Base-by-base conservation (phyloP, 2,797 vertebrate species). In the Sebastes cheni region DNA sequence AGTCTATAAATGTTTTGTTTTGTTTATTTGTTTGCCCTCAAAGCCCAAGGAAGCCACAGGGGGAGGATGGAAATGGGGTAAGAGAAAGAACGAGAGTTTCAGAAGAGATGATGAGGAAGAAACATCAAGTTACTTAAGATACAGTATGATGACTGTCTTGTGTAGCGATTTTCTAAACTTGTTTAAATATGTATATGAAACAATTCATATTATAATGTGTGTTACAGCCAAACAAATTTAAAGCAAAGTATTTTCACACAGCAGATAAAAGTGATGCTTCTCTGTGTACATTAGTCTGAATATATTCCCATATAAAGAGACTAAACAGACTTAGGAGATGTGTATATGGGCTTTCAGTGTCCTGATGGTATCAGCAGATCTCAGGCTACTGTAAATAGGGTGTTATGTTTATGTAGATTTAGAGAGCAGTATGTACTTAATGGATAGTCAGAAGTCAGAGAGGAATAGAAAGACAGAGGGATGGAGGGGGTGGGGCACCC, bases 1-100 rank as follows among this genome's bases (percentile, higher is more conserved):
- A 93, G 84, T 93, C 88, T 91, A 94, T 92, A 91, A 92, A 94
- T 93, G 92, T 94, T 93, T 93, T 95, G 89, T 92, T 94, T 92
- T 91, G 91, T 93, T 91, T 94, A 91, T 93, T 93, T 93, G 91
- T 93, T 93, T 90, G 89, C 89, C 90, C 91, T 93, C 79, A 89
- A 91, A 92, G 89, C 91, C 87, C 67, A 68, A 85, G 80, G 75
- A 92, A 91, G 84, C 90, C 86, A 88, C 85, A 68, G 88, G 92
- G 89, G 87, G 82, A 91, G 86, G 82, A 80, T 61, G 74, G 73
- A 90, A 90, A 93, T 84, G 83, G 67, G 29, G 60, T 54, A 81
- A 65, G 66, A 85, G 56, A 75, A 82, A 85, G 76, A 89, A 73
- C 18, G 23, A 83, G 56, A 67, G 75, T 80, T 82, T 84, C 54